A percentile compares a stretch with the other conserved stretches of the same genome.
phyloP scores from a whole-genome alignment of 2,888 invertebrate species.

The Sturmia bella region DNA sequence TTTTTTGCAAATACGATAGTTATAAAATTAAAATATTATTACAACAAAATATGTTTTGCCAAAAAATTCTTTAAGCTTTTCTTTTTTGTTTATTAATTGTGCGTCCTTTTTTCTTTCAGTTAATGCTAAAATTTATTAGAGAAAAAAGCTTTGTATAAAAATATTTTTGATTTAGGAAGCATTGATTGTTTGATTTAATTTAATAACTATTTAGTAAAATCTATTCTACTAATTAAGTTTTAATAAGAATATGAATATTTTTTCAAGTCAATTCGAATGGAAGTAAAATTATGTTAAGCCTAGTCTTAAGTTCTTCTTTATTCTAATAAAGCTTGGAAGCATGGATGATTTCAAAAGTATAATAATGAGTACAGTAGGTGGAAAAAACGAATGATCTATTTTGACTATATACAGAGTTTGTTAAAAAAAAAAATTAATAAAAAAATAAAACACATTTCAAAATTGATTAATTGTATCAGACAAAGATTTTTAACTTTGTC shows the following conservation, averaged over 20 bases:
- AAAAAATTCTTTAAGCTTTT: no score
- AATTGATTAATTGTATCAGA: no score
- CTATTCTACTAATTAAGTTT: neutral
- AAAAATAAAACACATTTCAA: no score
- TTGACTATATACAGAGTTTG: no score
- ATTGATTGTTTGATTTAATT: constrained; percentile 53
- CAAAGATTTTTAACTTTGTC: no score
- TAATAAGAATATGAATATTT: neutral
- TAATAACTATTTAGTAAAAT: constrained; percentile 23
- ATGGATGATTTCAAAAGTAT: constrained; percentile 59
- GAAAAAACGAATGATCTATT: no score
- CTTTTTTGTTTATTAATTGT: no score
- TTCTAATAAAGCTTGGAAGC: constrained; percentile 66
- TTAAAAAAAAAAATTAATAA: no score
- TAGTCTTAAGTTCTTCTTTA: constrained; percentile 42
- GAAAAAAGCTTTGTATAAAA: constrained; percentile 68
- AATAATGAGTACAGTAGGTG: constrained; percentile 36
- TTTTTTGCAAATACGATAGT: no score
- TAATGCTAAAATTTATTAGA: constrained; percentile 14
- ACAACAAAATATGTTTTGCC: no score
- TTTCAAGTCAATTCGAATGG: neutral
- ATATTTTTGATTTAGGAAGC: constrained; percentile 67
- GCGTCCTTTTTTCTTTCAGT: no score
- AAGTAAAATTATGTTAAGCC: constrained; percentile 56
- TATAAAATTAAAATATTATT: no score